A percentile compares a stretch with the other conserved stretches of the same genome.
Conservation (phyloP, 2,888 invertebrate genomes). For the Sylvicola cinctus region DNA sequence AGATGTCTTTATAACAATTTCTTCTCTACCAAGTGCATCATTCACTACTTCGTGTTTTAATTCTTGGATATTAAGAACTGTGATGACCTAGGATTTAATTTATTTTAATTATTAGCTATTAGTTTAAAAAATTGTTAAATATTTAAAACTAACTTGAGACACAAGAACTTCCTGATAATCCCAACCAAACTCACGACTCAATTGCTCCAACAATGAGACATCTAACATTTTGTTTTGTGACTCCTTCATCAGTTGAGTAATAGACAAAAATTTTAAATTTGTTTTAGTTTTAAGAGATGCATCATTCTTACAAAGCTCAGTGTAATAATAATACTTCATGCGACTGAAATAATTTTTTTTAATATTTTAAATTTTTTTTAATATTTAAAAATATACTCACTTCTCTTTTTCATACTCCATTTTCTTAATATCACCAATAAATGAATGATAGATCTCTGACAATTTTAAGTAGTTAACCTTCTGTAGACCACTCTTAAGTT, state of each 20-base stretch:
- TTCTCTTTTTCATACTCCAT: slow-evolving; percentile 15
- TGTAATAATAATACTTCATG: slow-evolving; percentile 21
- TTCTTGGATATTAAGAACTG: slow-evolving; percentile 19
- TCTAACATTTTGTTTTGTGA: slow-evolving; percentile 19
- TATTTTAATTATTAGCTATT: not conserved
- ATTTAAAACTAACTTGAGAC: slow-evolving; percentile 13
- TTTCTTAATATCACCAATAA: slow-evolving; percentile 14
- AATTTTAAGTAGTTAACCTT: slow-evolving; percentile 19
- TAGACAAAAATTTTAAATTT: slow-evolving; percentile 19
- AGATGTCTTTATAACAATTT: slow-evolving; percentile 17
- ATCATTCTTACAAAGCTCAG: slow-evolving; percentile 22
- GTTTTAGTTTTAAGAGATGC: slow-evolving; percentile 17
- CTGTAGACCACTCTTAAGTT: slow-evolving; percentile 19
- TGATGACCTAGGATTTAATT: slow-evolving; percentile 13
- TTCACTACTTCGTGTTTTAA: slow-evolving; percentile 18
- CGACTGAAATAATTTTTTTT: slow-evolving; percentile 13
- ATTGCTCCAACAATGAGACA: slow-evolving; percentile 18
- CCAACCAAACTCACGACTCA: slow-evolving; percentile 22
- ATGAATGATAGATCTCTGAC: slow-evolving; percentile 20
- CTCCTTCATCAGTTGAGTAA: slow-evolving; percentile 18
- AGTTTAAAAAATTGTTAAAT: not conserved
- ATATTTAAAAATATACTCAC: not conserved
- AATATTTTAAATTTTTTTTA: not conserved
- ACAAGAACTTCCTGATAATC: slow-evolving; percentile 21
- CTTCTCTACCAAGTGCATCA: slow-evolving; percentile 21